Evolutionary conservation across 2,113 vertebrate species (phyloP).

Genomic region (Progne subis): DNA sequence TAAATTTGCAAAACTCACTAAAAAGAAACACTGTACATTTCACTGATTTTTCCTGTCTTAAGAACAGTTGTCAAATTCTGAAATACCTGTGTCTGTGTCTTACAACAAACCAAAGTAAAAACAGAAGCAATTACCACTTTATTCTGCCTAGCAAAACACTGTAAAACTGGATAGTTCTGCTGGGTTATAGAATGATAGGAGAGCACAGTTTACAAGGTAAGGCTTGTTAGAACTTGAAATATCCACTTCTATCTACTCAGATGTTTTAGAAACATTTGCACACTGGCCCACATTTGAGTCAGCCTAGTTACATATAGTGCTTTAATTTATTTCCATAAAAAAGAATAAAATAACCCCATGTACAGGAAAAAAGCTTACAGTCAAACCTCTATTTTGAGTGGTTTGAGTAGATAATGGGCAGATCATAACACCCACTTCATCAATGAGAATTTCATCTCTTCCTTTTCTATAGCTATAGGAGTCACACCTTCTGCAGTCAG

Average conservation of each 20-base stretch:
- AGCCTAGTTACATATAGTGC: background rate
- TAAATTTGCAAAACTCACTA: background rate
- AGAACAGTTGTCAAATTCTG: background rate
- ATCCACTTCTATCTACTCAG: background rate
- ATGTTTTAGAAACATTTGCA: background rate
- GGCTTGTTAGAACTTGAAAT: background rate
- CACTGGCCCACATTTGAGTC: background rate
- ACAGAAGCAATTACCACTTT: background rate
- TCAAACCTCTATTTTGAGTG: background rate
- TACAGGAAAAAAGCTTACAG: background rate
- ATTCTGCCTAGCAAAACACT: background rate
- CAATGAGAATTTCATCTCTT: background rate
- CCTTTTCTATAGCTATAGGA: background rate
- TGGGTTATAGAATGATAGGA: background rate
- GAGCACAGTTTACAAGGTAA: background rate
- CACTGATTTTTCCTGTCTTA: background rate
- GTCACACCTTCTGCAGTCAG: background rate
- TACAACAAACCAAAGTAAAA: background rate
- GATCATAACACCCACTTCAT: background rate
- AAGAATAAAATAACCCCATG: background rate
- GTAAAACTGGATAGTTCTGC: background rate
- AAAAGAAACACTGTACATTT: background rate
- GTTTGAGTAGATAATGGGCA: background rate
- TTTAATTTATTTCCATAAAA: background rate
- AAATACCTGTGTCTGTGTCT: fast-evolving